Evolutionary conservation across 2,888 invertebrate species (phyloP), one percentile per base, ranked within the genome.

Genomic region (Boloria selene): DNA sequence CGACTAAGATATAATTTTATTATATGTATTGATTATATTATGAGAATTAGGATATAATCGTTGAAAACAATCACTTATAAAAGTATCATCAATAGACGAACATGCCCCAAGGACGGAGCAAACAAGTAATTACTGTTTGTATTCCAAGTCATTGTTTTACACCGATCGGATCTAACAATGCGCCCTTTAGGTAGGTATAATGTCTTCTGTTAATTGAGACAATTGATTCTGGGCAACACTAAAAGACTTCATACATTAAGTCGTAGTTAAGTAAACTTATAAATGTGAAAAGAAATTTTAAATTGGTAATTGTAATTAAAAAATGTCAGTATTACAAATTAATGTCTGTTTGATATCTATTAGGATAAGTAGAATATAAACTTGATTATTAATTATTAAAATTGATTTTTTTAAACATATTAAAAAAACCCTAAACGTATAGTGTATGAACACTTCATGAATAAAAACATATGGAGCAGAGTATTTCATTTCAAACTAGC

Each of bases 131-230:
- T 67, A 65, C 66, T 64, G 66, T 67, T 62, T 68, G 61, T 67
- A 68, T 64, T 50, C 55, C 53, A 66, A 72, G 64, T 72, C 70
- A 75, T 71, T 73, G 71, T 76, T 75, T 74, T 69, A 66, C 69
- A 74, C 67, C 70, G 73, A 73, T 73, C 69, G 67, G 69, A 72
- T 67, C 72, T 69, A 77, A 78, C 77, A 79, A 79, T 75, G 75
- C 72, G 75, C 72, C 78, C 77, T 79, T 78, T 76, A 73, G 74
- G 75, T 79, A 74, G 74, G 75, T 79, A 74, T 74, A 78, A 80
- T 79, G 79, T 80, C 75, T 79, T 79, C 75, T 76, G 74, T 73
- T 82, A 80, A 83, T 82, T 77, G 74, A 65, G 50, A 68, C 69
- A 66, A 69, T 69, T 69, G 69, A 64, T 69, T 64, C 61, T 66